A percentile compares a stretch with the other conserved stretches of the same genome.
These are phyloP conservation scores for Antigone vipio DNA, from an alignment of 2,113 vertebrate species.

Conservation along the genomic window DNA sequence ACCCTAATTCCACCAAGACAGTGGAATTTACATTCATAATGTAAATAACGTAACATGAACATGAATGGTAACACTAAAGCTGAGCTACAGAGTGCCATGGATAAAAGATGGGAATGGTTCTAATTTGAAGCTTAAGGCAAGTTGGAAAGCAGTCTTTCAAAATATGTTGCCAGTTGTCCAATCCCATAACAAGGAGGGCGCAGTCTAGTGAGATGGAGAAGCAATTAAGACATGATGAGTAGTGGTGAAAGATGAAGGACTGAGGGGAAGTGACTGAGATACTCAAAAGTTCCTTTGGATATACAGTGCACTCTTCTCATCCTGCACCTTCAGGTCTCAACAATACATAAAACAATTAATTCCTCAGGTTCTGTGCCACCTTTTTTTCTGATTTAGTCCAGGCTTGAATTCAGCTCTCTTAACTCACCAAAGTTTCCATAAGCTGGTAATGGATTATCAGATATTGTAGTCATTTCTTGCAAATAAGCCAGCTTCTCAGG, in stretches of 20 bases:
- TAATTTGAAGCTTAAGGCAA: background rate
- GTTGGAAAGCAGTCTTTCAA: background rate
- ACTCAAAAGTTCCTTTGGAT: background rate
- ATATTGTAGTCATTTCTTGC: background rate
- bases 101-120: background rate
- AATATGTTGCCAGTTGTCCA: background rate
- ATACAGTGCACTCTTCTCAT: background rate
- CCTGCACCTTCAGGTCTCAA: background rate
- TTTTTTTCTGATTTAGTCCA: background rate
- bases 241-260: background rate
- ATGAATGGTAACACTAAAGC: background rate
- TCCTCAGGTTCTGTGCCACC: background rate
- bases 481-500: background rate
- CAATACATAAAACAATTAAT: background rate
- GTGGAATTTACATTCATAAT: background rate
- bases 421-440: background rate
- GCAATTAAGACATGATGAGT: background rate
- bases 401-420: background rate
- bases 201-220: background rate
- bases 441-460: background rate
- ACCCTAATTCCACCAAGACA: background rate
- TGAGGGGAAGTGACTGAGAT: background rate
- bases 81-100: background rate
- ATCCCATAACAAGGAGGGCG: background rate
- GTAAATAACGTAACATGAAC: background rate